phyloP scores from a whole-genome alignment of 2,888 invertebrate species.

The Sphaerophoria taeniata region DNA sequence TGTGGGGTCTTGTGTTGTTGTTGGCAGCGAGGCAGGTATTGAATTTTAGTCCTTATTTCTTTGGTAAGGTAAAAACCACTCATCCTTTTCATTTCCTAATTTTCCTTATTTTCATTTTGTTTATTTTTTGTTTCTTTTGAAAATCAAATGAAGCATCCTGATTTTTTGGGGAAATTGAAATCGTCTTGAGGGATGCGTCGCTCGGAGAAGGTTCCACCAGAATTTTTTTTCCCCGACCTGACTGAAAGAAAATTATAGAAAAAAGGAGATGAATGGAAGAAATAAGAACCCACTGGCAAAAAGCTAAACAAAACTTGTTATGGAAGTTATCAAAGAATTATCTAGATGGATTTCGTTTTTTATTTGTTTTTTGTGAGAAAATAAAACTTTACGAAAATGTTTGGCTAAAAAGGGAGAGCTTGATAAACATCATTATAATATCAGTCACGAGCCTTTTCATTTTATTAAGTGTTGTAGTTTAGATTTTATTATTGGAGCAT shows the following conservation, averaged over 20 bases:
- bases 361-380: slow-evolving; percentile 2
- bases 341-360: neutral
- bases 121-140: neutral
- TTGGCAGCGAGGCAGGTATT: neutral
- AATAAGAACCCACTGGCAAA: slow-evolving; percentile 2
- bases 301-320: slow-evolving; percentile 15
- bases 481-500: neutral
- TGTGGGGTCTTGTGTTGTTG: neutral
- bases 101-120: neutral
- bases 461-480: slow-evolving; percentile 6
- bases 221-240: neutral
- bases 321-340: slow-evolving; percentile 31
- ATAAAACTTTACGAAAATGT: slow-evolving; percentile 23
- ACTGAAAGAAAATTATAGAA: neutral
- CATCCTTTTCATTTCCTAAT: slow-evolving; percentile 9
- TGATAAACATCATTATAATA: slow-evolving; percentile 23
- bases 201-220: neutral
- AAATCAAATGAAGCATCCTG: slow-evolving; percentile 28
- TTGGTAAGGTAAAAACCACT: slow-evolving; percentile 3
- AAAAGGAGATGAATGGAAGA: neutral
- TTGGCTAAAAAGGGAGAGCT: neutral
- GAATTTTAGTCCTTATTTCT: neutral
- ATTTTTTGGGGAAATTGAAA: slow-evolving; percentile 2
- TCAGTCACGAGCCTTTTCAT: neutral
- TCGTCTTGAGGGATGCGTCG: neutral